Base-by-base conservation (phyloP, 1,140 invertebrate species). In the Zaprionus ornatus region DNA sequence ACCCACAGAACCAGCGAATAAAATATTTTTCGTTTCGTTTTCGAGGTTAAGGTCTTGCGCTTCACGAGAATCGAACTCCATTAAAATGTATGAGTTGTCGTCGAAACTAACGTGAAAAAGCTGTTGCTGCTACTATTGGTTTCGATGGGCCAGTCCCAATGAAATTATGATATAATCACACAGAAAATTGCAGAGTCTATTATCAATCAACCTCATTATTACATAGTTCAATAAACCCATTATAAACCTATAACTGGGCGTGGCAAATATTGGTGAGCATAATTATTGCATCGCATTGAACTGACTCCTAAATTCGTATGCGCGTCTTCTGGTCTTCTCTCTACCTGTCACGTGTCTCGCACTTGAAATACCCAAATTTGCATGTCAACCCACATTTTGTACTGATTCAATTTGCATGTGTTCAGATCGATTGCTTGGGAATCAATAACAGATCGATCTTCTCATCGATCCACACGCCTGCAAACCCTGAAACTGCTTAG, bases 41-140 rank as follows among this genome's bases (percentile, higher is more conserved):
- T 88, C 65, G 68, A 70, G 80, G 80, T 84, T 85, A 85, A 84
- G 85, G 71, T 81, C 74, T 88, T 61, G 23, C 66, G 40, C 35
- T 32, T 12, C 54, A 57, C 19, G 25, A 55, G 56, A 52, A 32
- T 42, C 54, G 40, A 29, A 32, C 12, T 17, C 25, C 35, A 82
- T 86, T 88, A 48, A 74, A 59, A 88, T 86, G 68, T 74, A 59
- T 15, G 23, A 62, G 25, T n/a, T 66, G 80, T 86, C 64, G 68
- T 25, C 63, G 42, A 55, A 61, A 48, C 21, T 57, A 59, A 48
- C 25, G 45, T 60, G 56, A 45, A 45, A 40, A 35, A 23, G 32
- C 7, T 17, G n/a, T 45, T 45, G 7, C 40, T 45, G 40, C 12
- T 15, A 4, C 12, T 15, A 4, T 27, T 55, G 40, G 45, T 59